Base-by-base conservation (phyloP, 2,113 vertebrate genomes). In the Neoarius graeffei region DNA sequence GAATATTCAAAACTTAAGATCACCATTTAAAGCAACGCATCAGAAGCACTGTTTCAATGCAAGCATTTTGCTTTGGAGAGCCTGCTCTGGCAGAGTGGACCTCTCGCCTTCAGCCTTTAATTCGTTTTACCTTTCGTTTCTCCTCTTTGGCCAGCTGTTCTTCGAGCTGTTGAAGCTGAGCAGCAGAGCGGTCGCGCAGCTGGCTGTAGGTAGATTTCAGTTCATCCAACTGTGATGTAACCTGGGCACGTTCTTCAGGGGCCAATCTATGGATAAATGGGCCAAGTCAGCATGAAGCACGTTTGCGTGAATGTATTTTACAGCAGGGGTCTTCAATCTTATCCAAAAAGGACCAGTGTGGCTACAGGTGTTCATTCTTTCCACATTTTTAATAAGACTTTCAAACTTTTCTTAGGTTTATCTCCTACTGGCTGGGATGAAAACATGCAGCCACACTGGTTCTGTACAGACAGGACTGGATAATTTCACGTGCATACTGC, bases 101-200 rank as follows among this genome's bases (percentile, higher is more conserved):
- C 0, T 25, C 69, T 25, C 9, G 35, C 20, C 54, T 81, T 84
- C 48, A 6, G 13, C 62, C 59, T 82, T 79, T 69, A 85, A 25
- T 11, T 91, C 8, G 3, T 42, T 42, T 42, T 98, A 99, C 98
- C 98, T 99, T 98, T 94, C 95, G 96, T 73, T 98, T 96, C 71
- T 97, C 95, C 93, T 99, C 97, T 91, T 96, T 96, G 91, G 97
- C 97, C 93, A 98, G 93, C 67, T 98, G 96, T 83, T 95, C 96
- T 92, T 97, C 97, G 82, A 99, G 96, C 89, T 99, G 96, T 90
- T 97, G 98, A 87, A 98, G 95, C 90, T 98, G 97, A 89, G 96
- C 95, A 0, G 94, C 93, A 84, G 97, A 98, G 79, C 95, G 95
- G 0, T 94, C 95, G 90, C 97, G 98, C 62, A 99, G 95, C n/a